Conservation (phyloP, 2,113 vertebrate genomes). For the Brachyhypopomus occidentalis region DNA sequence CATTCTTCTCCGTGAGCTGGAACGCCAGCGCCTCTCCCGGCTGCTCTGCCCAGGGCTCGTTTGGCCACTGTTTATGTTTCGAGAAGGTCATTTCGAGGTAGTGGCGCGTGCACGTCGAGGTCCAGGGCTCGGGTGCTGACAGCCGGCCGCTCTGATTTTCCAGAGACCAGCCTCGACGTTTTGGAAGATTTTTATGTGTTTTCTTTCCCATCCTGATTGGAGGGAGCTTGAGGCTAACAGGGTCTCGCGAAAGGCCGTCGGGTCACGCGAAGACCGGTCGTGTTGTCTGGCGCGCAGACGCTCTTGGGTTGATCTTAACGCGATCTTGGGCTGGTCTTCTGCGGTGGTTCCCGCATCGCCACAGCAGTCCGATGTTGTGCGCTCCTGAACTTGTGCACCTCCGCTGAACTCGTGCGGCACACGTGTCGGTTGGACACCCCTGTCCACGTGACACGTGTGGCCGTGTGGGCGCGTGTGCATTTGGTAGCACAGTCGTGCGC, state of each 20-base stretch:
- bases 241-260: background rate
- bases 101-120: background rate
- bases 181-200: background rate
- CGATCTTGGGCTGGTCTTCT: too few relatives aligned
- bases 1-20: slow-evolving; percentile 2
- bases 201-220: background rate
- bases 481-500: slow-evolving; percentile 24
- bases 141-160: background rate
- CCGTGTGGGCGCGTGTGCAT: slow-evolving; percentile 27
- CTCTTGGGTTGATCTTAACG: background rate
- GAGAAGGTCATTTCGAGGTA: slow-evolving; percentile 10
- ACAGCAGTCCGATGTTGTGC: background rate
- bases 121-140: background rate
- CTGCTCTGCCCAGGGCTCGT: background rate
- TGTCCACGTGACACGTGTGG: slow-evolving; percentile 31
- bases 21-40: background rate
- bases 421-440: background rate
- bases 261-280: too few relatives aligned
- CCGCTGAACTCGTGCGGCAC: slow-evolving; percentile 23
- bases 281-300: too few relatives aligned
- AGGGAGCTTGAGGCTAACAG: background rate
- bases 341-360: background rate
- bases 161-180: background rate
- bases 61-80: slow-evolving; percentile 8
- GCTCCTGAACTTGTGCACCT: slow-evolving; percentile 40